phyloP scores from a whole-genome alignment of 2,888 invertebrate genomes.

The Oxytorus armatus region DNA sequence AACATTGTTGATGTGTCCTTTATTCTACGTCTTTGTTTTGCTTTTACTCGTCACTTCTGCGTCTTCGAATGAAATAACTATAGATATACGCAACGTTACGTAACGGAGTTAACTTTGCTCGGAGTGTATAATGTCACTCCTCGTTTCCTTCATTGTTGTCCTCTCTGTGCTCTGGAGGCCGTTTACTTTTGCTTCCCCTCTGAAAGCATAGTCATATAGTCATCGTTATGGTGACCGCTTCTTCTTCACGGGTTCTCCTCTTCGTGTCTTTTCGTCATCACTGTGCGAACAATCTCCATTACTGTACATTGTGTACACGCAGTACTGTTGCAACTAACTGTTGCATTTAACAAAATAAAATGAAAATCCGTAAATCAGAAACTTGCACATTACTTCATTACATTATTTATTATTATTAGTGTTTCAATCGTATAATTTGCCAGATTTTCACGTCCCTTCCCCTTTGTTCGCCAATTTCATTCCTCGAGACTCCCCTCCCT shows the following conservation, averaged over 20 bases:
- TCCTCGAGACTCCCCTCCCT: too few species aligned
- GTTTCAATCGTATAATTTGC: too few species aligned
- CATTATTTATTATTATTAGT: too few species aligned
- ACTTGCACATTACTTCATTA: too few species aligned
- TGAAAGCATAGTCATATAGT: background rate
- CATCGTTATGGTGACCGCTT: background rate
- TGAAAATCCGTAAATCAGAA: too few species aligned
- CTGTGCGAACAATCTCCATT: background rate
- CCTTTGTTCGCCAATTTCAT: too few species aligned
- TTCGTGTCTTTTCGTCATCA: background rate
- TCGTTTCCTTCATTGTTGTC: conserved; percentile 25
- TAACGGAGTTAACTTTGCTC: conserved; percentile 15
- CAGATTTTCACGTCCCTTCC: too few species aligned
- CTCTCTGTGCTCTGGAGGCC: background rate
- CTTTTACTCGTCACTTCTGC: conserved; percentile 22
- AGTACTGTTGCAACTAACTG: background rate
- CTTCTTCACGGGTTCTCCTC: background rate
- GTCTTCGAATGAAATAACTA: conserved; percentile 10
- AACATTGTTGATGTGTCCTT: background rate
- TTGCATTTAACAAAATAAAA: too few species aligned
- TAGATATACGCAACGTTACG: conserved; percentile 15
- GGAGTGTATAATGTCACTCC: conserved; percentile 26
- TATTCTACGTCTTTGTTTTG: background rate
- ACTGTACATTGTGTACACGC: background rate
- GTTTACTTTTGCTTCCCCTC: conserved; percentile 30